Base-by-base conservation (phyloP, 2,113 vertebrate genomes). In the Noctilio leporinus region DNA sequence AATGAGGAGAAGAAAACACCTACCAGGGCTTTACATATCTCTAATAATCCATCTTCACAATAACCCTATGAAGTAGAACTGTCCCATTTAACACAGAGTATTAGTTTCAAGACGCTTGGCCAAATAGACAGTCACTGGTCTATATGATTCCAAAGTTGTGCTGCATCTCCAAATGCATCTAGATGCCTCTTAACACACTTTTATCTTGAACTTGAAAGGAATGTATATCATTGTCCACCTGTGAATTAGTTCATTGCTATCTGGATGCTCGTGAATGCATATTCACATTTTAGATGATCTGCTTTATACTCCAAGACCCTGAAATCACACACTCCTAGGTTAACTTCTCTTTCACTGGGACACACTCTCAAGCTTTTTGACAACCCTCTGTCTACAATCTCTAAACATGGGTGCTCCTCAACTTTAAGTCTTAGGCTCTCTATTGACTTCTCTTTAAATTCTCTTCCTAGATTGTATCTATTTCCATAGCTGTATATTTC, bases 361-460 rank as follows among this genome's bases (percentile, higher is more conserved):
- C 43, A 81, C 10, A 7, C 24, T 75, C 19, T 69, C n/a, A 59
- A n/a, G 4, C 7, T 73, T 15, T 73, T 84, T 57, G 19, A 49
- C 5, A 67, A 11, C 28, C 14, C n/a, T 33, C 35, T 76, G 59
- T 76, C 45, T 82, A 33, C 53, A 89, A 33, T 12, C 53, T 86
- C 5, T 62, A 40, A 59, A 72, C 28, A 30, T n/a, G 33, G 17
- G 12, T 86, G 3, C 69, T 82, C 22, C 35, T 82, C n/a, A 67
- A 67, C 69, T 35, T 4, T 76, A 64, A 69, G 10, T 57, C 45
- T 47, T 73, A 65, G n/a, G 9, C 35, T 26, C 22, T 64, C 70
- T 85, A 51, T 26, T 80, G 45, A 89, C 80, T 89, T 92, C 40
- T 78, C 28, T 80, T n/a, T 70, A 76, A 90, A 82, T 76, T 93